These are phyloP conservation scores for Tapirus terrestris DNA, from an alignment of 2,113 vertebrate genomes.

Conservation along the genomic window DNA sequence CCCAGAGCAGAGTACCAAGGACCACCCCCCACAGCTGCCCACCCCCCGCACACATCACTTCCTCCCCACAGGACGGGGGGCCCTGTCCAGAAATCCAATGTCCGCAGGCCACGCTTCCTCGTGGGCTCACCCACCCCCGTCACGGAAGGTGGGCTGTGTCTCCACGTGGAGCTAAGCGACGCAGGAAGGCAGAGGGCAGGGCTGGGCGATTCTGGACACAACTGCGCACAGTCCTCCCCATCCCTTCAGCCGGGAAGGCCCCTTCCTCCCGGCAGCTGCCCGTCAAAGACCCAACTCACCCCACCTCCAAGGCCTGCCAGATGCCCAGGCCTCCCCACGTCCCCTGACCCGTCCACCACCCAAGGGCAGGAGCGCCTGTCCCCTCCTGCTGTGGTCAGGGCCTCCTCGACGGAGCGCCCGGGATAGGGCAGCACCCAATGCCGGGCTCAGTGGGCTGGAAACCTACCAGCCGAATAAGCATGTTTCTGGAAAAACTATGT, in stretches of 20 bases:
- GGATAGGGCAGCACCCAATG: not conserved
- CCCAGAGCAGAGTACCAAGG: not conserved
- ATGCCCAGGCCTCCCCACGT: not conserved
- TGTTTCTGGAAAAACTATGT: not conserved
- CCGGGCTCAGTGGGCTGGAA: not conserved
- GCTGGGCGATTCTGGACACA: accelerated
- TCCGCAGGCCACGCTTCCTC: not conserved
- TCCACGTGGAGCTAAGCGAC: not conserved
- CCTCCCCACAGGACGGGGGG: not conserved
- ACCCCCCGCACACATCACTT: accelerated
- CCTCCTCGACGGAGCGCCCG: not conserved
- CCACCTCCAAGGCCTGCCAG: not conserved
- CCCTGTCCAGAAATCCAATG: not conserved
- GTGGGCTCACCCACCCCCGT: accelerated
- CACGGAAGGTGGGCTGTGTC: not conserved
- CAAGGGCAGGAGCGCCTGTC: not conserved
- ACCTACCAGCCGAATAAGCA: not conserved
- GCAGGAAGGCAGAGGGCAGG: not conserved
- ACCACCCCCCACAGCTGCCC: not conserved
- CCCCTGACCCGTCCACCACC: not conserved
- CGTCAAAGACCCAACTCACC: not conserved
- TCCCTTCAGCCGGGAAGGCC: not conserved
- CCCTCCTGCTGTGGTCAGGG: not conserved
- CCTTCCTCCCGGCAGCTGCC: not conserved
- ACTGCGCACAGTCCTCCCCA: accelerated